These are phyloP conservation scores for Sandelia bainsii DNA, from an alignment of 2,797 vertebrate genomes.

Conservation along the genomic window DNA sequence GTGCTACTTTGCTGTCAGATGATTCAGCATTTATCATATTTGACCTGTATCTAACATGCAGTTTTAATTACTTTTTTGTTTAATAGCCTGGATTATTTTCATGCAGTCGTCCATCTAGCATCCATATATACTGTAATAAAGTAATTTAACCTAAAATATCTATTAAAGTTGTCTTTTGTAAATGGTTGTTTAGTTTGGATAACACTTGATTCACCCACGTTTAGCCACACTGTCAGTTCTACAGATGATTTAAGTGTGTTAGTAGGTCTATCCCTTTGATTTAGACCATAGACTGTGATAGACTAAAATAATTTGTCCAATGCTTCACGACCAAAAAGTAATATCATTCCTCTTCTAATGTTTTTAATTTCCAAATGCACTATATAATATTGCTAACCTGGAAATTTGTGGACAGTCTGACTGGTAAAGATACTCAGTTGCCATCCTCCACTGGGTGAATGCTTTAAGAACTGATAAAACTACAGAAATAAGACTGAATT, in stretches of 20 bases:
- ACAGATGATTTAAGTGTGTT: too few relatives aligned
- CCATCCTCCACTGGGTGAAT: too few relatives aligned
- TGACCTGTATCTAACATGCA: background rate
- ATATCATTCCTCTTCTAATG: background rate
- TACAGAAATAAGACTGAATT: too few relatives aligned
- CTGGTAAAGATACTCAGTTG: background rate
- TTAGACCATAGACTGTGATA: background rate
- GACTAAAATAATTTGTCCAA: background rate
- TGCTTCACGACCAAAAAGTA: background rate
- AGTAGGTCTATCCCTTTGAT: background rate
- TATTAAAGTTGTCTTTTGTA: too few relatives aligned
- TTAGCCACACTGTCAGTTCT: too few relatives aligned
- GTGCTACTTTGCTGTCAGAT: background rate
- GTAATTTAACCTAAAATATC: too few relatives aligned
- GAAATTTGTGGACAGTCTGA: background rate
- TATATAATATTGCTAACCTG: background rate
- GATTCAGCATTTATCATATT: background rate
- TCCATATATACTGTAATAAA: too few relatives aligned
- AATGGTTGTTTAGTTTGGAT: too few relatives aligned
- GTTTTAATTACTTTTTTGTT: background rate
- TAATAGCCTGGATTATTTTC: too few relatives aligned
- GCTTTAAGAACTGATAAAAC: background rate
- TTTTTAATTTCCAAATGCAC: background rate
- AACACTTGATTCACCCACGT: too few relatives aligned
- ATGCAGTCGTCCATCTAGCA: too few relatives aligned